Base-by-base conservation (phyloP, 2,797 vertebrate species). In the Lophotriccus pileatus region DNA sequence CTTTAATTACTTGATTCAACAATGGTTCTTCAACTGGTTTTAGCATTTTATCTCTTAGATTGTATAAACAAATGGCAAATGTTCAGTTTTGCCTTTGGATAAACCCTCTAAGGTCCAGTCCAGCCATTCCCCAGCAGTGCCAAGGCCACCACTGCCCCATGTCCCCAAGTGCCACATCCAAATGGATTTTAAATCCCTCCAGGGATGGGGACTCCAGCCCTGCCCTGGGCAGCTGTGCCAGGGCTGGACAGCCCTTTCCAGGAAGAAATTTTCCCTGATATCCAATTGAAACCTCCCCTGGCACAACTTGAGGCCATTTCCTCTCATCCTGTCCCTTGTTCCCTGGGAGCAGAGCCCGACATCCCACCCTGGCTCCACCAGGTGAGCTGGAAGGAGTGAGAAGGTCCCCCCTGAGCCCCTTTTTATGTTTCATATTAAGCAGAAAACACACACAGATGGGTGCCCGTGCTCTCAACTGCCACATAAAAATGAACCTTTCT, bases 101-200 rank as follows among this genome's bases (percentile, higher is more conserved):
- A 37, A 64, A 5, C 55, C 5, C 27, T 32, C 41, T 19, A 17
- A 68, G 34, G 32, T 8, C 11, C 49, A 74, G 6, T 36, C 21
- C 59, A 86, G 41, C 3, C 2, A 0, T 1, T 7, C 16, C 17
- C 32, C 19, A 67, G 7, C 75, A 9, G 1, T 70, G 34, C 12
- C 59, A 50, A 25, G 21, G 11, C 47, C 64, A 72, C 14, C n/a
- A 7, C 0, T 36, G 20, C 0, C 32, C 20, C 23, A 6, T 0
- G 4, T 27, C 58, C 53, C 32, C 53, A 8, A 17, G 19, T 12
- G 7, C 13, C 47, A 46, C 15, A 0, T 10, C 1, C n/a, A 5
- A 8, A 2, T 0, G 0, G 5, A 16, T 60, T 3, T n/a, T 2
- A 9, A 70, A 70, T 8, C 14, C 12, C 22, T 6, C 4, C 23